phyloP scores from a whole-genome alignment of 1,140 invertebrate species.

The Drosophila truncata region DNA sequence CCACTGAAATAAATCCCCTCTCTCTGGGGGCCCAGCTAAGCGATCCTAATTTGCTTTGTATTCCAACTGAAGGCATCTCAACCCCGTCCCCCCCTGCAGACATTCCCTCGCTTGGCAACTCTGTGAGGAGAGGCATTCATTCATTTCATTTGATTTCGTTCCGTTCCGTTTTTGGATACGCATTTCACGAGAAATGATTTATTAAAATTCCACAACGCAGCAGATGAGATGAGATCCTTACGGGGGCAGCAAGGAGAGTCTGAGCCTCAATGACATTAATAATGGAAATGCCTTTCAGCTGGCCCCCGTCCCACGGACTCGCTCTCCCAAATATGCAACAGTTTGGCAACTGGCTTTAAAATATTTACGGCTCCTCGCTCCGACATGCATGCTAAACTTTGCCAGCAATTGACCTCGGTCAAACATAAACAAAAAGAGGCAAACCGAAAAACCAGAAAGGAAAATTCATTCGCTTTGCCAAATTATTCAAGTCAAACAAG shows the following conservation, averaged over 20 bases:
- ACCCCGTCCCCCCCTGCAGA: conserved; percentile 35
- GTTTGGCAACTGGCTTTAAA: conserved; percentile 62
- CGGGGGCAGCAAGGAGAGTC: conserved; percentile 4
- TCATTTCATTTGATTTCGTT: conserved; percentile 78
- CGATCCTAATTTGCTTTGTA: conserved; percentile 55
- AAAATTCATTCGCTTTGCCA: conserved; percentile 61
- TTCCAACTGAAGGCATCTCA: conserved; percentile 40
- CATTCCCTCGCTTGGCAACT: conserved; percentile 8
- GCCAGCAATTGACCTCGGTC: conserved; percentile 56
- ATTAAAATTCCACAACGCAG: conserved; percentile 74
- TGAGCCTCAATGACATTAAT: conserved; percentile 64
- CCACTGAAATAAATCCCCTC: conserved; percentile 43
- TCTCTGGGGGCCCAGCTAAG: conserved; percentile 39
- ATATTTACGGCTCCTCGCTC: conserved; percentile 38
- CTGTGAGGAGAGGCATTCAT: conserved; percentile 47
- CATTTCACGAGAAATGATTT: conserved; percentile 77
- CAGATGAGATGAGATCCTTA: conserved; percentile 30
- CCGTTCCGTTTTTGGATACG: conserved; percentile 52
- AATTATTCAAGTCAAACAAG: conserved; percentile 48
- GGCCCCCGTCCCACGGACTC: conserved; percentile 16
- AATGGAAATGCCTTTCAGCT: conserved; percentile 72
- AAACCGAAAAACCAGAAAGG: conserved; percentile 42
- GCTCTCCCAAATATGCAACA: conserved; percentile 57
- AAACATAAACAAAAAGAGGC: conserved; percentile 47
- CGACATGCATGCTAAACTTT: conserved; percentile 45